Conservation (phyloP, 37 sponge, comb jelly and placozoan genomes). For the Aplysina aerophoba region DNA sequence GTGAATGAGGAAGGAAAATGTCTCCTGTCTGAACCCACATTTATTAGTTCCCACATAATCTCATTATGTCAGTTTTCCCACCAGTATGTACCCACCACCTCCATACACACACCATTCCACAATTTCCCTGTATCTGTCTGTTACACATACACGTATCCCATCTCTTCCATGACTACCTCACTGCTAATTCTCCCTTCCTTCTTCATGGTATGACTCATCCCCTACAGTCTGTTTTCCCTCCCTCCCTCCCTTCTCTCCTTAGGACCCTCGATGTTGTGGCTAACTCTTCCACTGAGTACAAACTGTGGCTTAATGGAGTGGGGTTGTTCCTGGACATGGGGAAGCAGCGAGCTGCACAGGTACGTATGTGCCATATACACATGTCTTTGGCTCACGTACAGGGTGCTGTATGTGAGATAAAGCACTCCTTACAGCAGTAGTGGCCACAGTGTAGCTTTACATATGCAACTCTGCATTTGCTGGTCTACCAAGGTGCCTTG, state of each 20-base stretch:
- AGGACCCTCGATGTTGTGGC: constrained; percentile 70
- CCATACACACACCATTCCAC: no score
- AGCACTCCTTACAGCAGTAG: not conserved
- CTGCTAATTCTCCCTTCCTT: not conserved
- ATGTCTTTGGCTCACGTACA: not conserved
- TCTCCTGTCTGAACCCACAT: no score
- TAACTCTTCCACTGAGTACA: constrained; percentile 66
- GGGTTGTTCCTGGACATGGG: constrained; percentile 62
- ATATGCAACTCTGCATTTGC: no score
- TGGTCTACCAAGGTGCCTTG: no score
- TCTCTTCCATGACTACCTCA: no score
- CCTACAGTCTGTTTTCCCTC: no score
- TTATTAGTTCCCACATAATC: no score
- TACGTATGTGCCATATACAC: not conserved
- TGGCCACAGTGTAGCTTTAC: not conserved
- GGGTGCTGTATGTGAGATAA: not conserved
- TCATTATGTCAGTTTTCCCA: no score
- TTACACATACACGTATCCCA: no score
- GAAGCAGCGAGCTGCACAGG: constrained; percentile 45
- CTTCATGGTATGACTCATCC: not conserved
- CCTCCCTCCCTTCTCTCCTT: not conserved
- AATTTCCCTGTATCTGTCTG: no score
- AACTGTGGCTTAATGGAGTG: constrained; percentile 73
- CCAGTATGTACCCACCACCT: no score
- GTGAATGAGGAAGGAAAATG: no score